Percentiles rank a stretch among this genome's conserved stretches.
These are phyloP conservation scores for Acipenser transmontanus DNA, from an alignment of 2,797 vertebrate species.

Conservation along the genomic window DNA sequence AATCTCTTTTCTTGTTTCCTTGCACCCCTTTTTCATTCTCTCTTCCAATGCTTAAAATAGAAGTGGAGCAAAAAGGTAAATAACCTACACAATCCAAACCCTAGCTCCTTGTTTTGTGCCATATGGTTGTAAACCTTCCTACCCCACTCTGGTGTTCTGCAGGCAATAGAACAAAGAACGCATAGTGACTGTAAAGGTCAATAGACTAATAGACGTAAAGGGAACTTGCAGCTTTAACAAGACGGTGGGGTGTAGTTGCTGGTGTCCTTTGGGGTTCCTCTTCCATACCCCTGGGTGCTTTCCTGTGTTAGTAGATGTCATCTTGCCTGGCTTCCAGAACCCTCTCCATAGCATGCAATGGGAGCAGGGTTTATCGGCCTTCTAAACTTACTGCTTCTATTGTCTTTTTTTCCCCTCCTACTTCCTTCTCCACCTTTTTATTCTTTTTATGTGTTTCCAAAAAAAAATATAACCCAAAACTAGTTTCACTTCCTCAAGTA, in stretches of 20 bases:
- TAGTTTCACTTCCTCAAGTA: slow-evolving; percentile 42
- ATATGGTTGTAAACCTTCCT: slow-evolving; percentile 93
- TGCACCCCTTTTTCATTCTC: slow-evolving; percentile 90
- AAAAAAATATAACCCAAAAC: slow-evolving; percentile 48
- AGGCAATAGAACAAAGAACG: slow-evolving; percentile 58
- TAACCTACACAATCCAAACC: slow-evolving; percentile 90
- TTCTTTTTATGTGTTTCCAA: slow-evolving; percentile 51
- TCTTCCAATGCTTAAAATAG: slow-evolving; percentile 99
- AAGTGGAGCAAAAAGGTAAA: slow-evolving; percentile 99
- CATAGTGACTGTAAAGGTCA: slow-evolving; percentile 74
- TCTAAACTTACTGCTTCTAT: slow-evolving; percentile 74
- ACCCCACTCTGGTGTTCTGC: slow-evolving; percentile 76
- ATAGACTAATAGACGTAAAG: slow-evolving; percentile 55
- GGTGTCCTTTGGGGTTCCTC: slow-evolving; percentile 65
- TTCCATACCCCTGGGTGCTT: slow-evolving; percentile 77
- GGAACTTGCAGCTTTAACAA: slow-evolving; percentile 73
- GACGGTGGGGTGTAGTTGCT: slow-evolving; percentile 76
- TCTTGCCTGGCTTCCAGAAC: slow-evolving; percentile 89
- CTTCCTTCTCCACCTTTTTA: slow-evolving; percentile 73
- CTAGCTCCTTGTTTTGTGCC: slow-evolving; percentile 98
- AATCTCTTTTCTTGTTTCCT: slow-evolving; percentile 96
- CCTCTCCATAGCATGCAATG: slow-evolving; percentile 93
- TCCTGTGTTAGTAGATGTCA: slow-evolving; percentile 75
- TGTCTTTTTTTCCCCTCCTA: slow-evolving; percentile 73
- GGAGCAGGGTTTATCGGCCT: slow-evolving; percentile 79